phyloP scores from a whole-genome alignment of 2,113 vertebrate genomes.

The Lontra canadensis region DNA sequence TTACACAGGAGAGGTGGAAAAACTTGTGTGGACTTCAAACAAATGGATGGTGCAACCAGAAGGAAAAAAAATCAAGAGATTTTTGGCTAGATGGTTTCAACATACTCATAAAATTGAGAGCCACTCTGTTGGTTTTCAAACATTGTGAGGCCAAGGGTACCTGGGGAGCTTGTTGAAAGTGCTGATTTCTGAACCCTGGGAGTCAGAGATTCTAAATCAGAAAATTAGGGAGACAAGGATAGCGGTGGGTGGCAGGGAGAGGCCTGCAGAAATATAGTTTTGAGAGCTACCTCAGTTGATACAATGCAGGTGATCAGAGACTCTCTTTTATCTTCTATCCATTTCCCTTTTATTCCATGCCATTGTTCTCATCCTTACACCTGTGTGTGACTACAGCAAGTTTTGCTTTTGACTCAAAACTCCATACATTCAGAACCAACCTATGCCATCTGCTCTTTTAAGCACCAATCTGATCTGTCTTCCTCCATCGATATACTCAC shows the following conservation, averaged over 20 bases:
- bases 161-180: not conserved
- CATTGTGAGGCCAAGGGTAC: not conserved
- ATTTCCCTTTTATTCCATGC: not conserved
- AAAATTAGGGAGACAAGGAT: not conserved
- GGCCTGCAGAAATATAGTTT: not conserved
- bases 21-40: not conserved
- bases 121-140: not conserved
- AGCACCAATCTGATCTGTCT: not conserved
- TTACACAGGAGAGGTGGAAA: not conserved
- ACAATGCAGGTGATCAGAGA: not conserved
- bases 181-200: not conserved
- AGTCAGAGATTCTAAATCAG: not conserved
- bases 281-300: not conserved
- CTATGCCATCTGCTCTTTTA: not conserved
- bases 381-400: not conserved
- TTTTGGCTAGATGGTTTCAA: not conserved
- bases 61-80: not conserved
- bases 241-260: no score
- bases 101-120: not conserved
- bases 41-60: not conserved
- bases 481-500: not conserved
- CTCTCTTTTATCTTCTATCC: not conserved
- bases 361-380: not conserved
- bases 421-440: not conserved
- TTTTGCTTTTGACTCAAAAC: not conserved